Conservation (phyloP, 2,888 invertebrate genomes). For the Lasioglossum malachurum region DNA sequence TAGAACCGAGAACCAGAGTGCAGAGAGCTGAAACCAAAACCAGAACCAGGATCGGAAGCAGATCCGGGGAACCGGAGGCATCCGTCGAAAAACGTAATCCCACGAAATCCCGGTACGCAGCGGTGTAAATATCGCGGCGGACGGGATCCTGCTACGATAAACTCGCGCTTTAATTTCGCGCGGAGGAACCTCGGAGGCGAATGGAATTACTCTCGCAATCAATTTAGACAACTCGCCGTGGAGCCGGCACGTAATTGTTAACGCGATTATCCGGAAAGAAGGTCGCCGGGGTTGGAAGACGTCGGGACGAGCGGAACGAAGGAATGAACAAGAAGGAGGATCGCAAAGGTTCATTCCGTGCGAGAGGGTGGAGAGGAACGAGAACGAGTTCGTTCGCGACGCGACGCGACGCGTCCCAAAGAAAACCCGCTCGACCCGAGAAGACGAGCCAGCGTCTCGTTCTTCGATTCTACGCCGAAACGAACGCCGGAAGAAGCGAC, state of each 20-base stretch:
- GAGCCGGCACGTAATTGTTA: conserved; percentile 76
- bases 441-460: not conserved
- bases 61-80: not conserved
- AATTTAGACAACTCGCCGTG: conserved; percentile 76
- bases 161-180: conserved; percentile 58
- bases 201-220: conserved; percentile 76
- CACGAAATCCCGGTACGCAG: conserved; percentile 10
- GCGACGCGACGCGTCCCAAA: not conserved
- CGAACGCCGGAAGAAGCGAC: not conserved
- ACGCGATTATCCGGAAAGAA: conserved; percentile 65
- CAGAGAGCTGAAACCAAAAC: not conserved
- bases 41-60: not conserved
- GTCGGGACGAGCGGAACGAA: conserved; percentile 25
- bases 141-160: conserved; percentile 14
- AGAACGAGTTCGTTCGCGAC: conserved; percentile 13
- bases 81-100: conserved; percentile 15
- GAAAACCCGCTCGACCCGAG: not conserved
- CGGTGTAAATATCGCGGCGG: conserved; percentile 21
- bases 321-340: conserved; percentile 38
- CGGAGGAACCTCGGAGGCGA: conserved; percentile 57
- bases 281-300: conserved; percentile 60
- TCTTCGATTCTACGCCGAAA: conserved; percentile 7
- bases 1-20: not conserved
- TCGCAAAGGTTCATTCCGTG: conserved; percentile 40
- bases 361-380: not conserved